Evolutionary conservation across 2,113 vertebrate genomes (phyloP).

Genomic region (Microcebus murinus): DNA sequence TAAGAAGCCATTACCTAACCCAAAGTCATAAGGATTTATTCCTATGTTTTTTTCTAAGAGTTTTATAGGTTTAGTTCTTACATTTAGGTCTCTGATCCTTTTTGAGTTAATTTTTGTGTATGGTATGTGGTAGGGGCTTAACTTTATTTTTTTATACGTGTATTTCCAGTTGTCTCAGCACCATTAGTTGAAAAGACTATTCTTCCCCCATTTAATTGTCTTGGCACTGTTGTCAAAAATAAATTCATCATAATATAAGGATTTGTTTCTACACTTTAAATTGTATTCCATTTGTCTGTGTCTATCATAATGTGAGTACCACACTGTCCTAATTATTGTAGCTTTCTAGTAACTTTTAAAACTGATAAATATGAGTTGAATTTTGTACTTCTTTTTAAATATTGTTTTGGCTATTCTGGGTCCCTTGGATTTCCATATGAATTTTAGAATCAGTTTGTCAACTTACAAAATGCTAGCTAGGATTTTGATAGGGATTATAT

Average conservation of each 20-base stretch:
- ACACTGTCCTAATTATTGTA: background rate
- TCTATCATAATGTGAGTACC: background rate
- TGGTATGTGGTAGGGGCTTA: background rate
- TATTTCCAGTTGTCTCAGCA: background rate
- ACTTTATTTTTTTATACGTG: background rate
- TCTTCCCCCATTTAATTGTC: background rate
- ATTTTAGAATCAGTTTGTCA: conserved; percentile 43
- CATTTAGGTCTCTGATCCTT: background rate
- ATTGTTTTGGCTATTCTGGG: background rate
- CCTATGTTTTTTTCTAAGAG: conserved; percentile 20
- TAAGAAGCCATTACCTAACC: background rate
- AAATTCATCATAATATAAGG: background rate
- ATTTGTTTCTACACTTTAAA: conserved; percentile 16
- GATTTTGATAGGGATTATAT: conserved; percentile 22
- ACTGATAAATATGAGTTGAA: conserved; percentile 17
- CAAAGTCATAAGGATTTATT: background rate
- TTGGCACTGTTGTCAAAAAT: conserved; percentile 42
- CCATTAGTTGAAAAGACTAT: background rate
- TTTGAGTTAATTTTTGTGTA: conserved; percentile 26
- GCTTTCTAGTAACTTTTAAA: conserved; percentile 24
- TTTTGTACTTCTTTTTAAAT: conserved; percentile 24
- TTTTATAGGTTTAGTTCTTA: conserved; percentile 35
- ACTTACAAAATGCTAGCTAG: background rate
- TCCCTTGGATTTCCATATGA: background rate
- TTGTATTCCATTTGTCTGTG: background rate